Percentiles rank a stretch among this genome's conserved stretches.
These are phyloP conservation scores for Thymelicus lineola DNA, from an alignment of 2,888 invertebrate genomes.

Conservation along the genomic window DNA sequence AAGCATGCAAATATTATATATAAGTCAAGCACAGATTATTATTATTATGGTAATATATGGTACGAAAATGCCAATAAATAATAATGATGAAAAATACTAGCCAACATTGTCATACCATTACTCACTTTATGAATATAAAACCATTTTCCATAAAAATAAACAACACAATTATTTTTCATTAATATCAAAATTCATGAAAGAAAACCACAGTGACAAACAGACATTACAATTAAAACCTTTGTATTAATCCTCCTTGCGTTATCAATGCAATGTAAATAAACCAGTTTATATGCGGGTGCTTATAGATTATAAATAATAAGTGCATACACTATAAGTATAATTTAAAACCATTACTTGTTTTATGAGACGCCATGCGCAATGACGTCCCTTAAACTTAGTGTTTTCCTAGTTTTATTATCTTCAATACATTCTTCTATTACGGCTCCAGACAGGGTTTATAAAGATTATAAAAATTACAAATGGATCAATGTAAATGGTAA, in stretches of 20 bases:
- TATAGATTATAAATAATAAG: neutral
- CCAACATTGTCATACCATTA: too few species aligned
- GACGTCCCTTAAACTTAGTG: neutral
- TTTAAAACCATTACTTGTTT: neutral
- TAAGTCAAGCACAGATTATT: too few species aligned
- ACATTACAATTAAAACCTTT: too few species aligned
- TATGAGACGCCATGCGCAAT: slow-evolving; percentile 1
- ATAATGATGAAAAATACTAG: too few species aligned
- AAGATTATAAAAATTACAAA: slow-evolving; percentile 46
- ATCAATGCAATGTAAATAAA: neutral
- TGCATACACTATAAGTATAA: neutral
- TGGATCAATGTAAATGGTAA: slow-evolving; percentile 42
- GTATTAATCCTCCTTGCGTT: neutral
- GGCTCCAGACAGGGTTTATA: slow-evolving; percentile 34
- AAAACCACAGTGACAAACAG: too few species aligned
- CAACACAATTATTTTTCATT: too few species aligned
- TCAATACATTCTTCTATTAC: neutral
- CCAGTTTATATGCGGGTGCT: neutral
- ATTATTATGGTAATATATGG: too few species aligned
- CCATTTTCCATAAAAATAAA: too few species aligned
- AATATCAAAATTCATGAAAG: too few species aligned
- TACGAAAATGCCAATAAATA: too few species aligned
- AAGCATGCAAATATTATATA: too few species aligned
- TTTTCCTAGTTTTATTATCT: slow-evolving; percentile 1
- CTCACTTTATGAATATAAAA: too few species aligned